phyloP scores from a whole-genome alignment of 2,113 vertebrate species.

The Oryzias woworae region DNA sequence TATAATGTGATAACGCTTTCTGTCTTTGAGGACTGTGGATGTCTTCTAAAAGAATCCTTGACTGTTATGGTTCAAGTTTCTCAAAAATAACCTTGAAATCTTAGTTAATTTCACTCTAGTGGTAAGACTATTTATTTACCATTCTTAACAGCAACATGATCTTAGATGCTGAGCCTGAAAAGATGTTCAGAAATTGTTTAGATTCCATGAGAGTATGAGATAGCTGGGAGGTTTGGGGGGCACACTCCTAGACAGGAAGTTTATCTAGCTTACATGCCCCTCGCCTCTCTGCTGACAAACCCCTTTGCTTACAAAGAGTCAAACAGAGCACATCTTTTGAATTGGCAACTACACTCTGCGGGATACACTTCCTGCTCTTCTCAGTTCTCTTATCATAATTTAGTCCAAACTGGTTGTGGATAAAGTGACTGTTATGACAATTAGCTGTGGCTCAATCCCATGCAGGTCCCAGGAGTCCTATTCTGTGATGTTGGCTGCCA shows the following conservation, averaged over 20 bases:
- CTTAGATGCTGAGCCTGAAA: slow-evolving; percentile 42
- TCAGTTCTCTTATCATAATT: slow-evolving; percentile 69
- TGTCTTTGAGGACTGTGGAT: background rate
- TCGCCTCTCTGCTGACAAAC: slow-evolving; percentile 55
- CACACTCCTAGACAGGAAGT: slow-evolving; percentile 77
- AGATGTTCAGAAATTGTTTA: slow-evolving; percentile 57
- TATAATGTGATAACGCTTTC: background rate
- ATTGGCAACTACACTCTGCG: slow-evolving; percentile 63
- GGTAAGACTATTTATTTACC: slow-evolving; percentile 33
- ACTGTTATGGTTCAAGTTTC: slow-evolving; percentile 14
- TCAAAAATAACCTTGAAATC: slow-evolving; percentile 30
- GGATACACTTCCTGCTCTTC: slow-evolving; percentile 46
- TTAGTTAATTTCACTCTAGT: slow-evolving; percentile 16
- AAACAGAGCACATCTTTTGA: slow-evolving; percentile 66
- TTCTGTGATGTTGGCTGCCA: slow-evolving; percentile 74
- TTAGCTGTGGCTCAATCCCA: slow-evolving; percentile 73
- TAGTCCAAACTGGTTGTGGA: slow-evolving; percentile 71
- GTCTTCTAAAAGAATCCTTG: slow-evolving; percentile 23
- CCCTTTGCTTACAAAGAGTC: slow-evolving; percentile 58
- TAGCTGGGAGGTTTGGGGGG: slow-evolving; percentile 44
- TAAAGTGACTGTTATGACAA: slow-evolving; percentile 78
- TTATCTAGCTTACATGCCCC: slow-evolving; percentile 75
- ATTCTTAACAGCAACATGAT: slow-evolving; percentile 27
- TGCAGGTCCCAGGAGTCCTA: slow-evolving; percentile 73
- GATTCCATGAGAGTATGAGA: slow-evolving; percentile 52